Conservation (phyloP, 2,113 vertebrate species). For the Capra hircus region DNA sequence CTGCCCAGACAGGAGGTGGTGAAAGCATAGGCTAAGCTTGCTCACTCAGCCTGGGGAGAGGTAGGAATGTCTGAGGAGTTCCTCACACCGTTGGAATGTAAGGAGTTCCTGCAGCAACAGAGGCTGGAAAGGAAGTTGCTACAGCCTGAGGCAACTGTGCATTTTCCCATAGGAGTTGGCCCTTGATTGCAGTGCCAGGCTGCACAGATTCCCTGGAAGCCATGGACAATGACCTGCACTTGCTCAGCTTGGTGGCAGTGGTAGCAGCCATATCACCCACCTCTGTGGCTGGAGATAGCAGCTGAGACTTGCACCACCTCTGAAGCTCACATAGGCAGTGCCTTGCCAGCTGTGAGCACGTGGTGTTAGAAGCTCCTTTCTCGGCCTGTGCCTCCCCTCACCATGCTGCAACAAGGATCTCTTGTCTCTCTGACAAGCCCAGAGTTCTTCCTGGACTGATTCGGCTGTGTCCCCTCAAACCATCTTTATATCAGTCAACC, state of each 20-base stretch:
- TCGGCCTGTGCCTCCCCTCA: neutral
- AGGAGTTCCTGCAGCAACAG: neutral
- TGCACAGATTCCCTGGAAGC: neutral
- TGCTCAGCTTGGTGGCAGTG: neutral
- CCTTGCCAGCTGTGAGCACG: neutral
- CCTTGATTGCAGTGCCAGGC: neutral
- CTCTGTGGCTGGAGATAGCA: neutral
- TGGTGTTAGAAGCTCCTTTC: neutral
- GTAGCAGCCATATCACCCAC: neutral
- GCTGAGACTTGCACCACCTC: neutral
- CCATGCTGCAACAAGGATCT: neutral
- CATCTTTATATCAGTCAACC: neutral
- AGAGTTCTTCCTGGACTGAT: neutral
- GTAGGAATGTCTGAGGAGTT: neutral
- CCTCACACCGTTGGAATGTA: neutral
- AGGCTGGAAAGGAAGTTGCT: neutral
- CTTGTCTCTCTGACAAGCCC: neutral
- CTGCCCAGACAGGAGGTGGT: neutral
- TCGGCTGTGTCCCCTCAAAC: neutral
- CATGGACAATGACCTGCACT: neutral
- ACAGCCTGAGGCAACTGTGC: neutral
- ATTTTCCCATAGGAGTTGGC: neutral
- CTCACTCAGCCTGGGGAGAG: neutral
- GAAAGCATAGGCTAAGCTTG: neutral
- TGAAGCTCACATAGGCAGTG: neutral